phyloP scores from a whole-genome alignment of 2,113 vertebrate genomes.

The Coreoperca whiteheadi region DNA sequence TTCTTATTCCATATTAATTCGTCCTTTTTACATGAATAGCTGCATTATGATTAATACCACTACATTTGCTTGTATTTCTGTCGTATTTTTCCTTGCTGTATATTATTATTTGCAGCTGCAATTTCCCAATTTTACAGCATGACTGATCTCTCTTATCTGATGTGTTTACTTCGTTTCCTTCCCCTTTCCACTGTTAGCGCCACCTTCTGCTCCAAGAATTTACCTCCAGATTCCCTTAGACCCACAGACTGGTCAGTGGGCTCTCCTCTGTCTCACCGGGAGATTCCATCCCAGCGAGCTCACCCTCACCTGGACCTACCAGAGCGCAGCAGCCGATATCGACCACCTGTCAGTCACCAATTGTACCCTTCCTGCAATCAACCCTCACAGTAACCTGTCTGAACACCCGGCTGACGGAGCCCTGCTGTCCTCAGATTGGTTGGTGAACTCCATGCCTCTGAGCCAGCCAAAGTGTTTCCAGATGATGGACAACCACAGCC shows the following conservation, averaged over 20 bases:
- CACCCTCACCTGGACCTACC: slow-evolving; percentile 67
- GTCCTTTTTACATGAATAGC: not conserved
- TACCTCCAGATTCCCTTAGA: slow-evolving; percentile 59
- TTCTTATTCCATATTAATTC: not conserved
- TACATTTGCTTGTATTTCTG: not conserved
- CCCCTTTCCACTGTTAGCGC: slow-evolving; percentile 36
- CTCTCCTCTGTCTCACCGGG: slow-evolving; percentile 67
- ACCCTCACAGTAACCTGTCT: slow-evolving; percentile 23
- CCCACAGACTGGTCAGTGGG: slow-evolving; percentile 23
- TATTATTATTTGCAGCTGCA: slow-evolving; percentile 11
- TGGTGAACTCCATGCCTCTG: slow-evolving; percentile 1
- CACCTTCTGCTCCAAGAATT: slow-evolving; percentile 62
- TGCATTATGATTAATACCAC: slow-evolving; percentile 17
- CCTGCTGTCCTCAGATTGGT: slow-evolving; percentile 50
- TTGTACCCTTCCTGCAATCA: slow-evolving; percentile 54
- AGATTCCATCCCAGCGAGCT: slow-evolving; percentile 69
- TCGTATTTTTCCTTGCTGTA: slow-evolving; percentile 12
- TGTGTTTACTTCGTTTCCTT: slow-evolving; percentile 3
- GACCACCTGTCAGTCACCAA: slow-evolving; percentile 57
- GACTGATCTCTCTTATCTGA: slow-evolving; percentile 5
- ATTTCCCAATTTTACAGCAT: not conserved
- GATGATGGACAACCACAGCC: slow-evolving; percentile 50
- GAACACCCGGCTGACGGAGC: not conserved
- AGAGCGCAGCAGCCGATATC: slow-evolving; percentile 39
- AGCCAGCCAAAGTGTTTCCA: slow-evolving; percentile 48